Evolutionary conservation across 1,140 invertebrate species (phyloP).

Genomic region (Bombus turneri): DNA sequence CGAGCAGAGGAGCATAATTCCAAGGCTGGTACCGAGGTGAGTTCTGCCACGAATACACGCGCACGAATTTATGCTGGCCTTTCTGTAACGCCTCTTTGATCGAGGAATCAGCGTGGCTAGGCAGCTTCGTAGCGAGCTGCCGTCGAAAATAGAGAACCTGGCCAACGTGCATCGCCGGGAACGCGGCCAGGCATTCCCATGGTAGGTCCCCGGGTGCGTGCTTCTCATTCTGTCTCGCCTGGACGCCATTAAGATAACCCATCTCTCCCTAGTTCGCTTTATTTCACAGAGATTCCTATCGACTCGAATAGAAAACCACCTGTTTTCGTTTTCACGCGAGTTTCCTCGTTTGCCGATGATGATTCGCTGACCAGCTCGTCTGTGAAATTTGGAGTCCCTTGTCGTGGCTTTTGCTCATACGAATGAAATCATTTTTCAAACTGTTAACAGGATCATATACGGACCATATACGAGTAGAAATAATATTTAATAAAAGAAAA

Average conservation of each 20-base stretch:
- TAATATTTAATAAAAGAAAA: too few species aligned
- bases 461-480: too few species aligned
- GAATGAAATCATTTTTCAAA: too few species aligned
- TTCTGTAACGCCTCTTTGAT: constrained; percentile 55
- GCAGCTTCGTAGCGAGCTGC: constrained; percentile 52
- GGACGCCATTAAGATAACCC: constrained; percentile 16
- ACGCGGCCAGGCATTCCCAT: constrained; percentile 42
- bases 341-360: neutral
- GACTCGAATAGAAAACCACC: neutral
- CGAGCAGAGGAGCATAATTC: constrained; percentile 7
- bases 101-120: constrained; percentile 64
- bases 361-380: neutral
- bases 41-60: constrained; percentile 29
- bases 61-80: constrained; percentile 15
- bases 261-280: neutral
- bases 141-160: constrained; percentile 67
- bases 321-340: neutral
- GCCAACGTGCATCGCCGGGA: constrained; percentile 40
- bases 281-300: constrained; percentile 31
- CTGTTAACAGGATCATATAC: too few species aligned
- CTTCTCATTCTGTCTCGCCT: constrained; percentile 28
- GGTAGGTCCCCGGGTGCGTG: neutral
- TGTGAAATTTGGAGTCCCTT: neutral
- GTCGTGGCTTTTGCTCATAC: too few species aligned
- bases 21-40: constrained; percentile 22